These are phyloP conservation scores for Noctua comes DNA, from an alignment of 2,888 invertebrate species.

Conservation along the genomic window DNA sequence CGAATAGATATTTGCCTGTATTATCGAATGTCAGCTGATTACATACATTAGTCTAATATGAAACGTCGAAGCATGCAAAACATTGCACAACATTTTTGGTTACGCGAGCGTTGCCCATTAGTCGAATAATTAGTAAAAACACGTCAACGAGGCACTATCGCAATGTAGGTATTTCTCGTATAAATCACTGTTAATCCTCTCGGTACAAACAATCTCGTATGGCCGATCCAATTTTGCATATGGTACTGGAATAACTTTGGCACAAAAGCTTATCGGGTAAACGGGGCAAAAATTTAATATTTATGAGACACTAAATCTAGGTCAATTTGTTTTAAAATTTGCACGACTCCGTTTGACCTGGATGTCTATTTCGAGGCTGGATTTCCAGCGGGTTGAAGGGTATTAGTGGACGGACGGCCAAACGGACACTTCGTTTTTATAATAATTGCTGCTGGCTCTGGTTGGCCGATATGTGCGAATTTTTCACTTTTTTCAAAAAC, in stretches of 20 bases:
- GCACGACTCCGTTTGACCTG: slow-evolving; percentile 64
- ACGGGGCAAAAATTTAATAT: slow-evolving; percentile 70
- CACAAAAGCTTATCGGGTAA: slow-evolving; percentile 64
- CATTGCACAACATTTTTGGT: slow-evolving; percentile 30
- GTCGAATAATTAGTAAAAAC: slow-evolving; percentile 27
- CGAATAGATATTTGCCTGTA: neutral
- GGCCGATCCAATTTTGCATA: slow-evolving; percentile 60
- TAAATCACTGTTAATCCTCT: slow-evolving; percentile 62
- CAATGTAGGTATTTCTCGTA: slow-evolving; percentile 6
- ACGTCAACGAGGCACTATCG: slow-evolving; percentile 12
- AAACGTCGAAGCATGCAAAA: slow-evolving; percentile 19
- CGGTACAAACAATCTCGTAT: slow-evolving; percentile 63
- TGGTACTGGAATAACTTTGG: slow-evolving; percentile 62
- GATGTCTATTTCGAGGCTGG: slow-evolving; percentile 68
- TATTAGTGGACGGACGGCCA: slow-evolving; percentile 63
- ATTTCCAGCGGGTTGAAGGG: slow-evolving; percentile 56
- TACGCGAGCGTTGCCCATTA: slow-evolving; percentile 21
- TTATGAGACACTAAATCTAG: slow-evolving; percentile 73
- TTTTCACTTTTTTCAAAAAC: slow-evolving; percentile 65
- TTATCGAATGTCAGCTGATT: neutral
- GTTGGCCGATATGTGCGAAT: slow-evolving; percentile 67
- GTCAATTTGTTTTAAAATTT: slow-evolving; percentile 74
- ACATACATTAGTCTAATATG: neutral
- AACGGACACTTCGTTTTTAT: slow-evolving; percentile 68
- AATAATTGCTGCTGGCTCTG: slow-evolving; percentile 59